Base-by-base conservation (phyloP, 2,888 invertebrate genomes). In the Cecidostiba fungosa region DNA sequence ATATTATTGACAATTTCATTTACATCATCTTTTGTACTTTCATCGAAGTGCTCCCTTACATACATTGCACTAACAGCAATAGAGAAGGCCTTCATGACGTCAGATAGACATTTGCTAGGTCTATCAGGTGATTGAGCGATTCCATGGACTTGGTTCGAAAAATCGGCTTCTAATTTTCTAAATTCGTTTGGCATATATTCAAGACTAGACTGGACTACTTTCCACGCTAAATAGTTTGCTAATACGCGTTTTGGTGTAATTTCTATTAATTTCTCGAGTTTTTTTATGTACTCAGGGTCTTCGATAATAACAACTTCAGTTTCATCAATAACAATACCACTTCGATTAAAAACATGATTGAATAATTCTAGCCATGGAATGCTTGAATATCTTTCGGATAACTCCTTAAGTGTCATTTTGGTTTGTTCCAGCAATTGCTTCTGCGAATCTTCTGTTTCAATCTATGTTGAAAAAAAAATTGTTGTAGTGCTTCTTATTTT, bases 1-100 rank as follows among this genome's bases (percentile, higher is more conserved):
- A 98, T 97, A 89, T 97, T 96, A 81, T 95, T 94, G 0, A 98
- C 97, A 96, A 98, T 97, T 93, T 97, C 97, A 88, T 96, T 92
- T 3, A 97, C 97, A 88, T 96, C 96, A 76, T 95, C 94, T 92
- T 97, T 96, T 0, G 97, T 96, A 85, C 96, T 95, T 92, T 97
- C 96, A 89, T 97, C 95, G 94, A 98, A 98, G 92, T 97, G 96
- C 91, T 96, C 96, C 85, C 96, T 95, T 19, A 98, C 97, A 93
- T 97, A 98, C 6, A 97, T 94, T 19, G 97, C 96, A 59, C 97
- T 97, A 5, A 77, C 26, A 12, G 29, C 26, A 29, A 66, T 66
- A 8, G 26, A 3, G 23, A 66, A 26, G 1, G 10, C 2, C 23
- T 23, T 23, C 23, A 10, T 59, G 19, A 8, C n/a, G 0, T 32